These are phyloP conservation scores for Orchestes rusci DNA, from an alignment of 2,888 invertebrate species.

Conservation along the genomic window DNA sequence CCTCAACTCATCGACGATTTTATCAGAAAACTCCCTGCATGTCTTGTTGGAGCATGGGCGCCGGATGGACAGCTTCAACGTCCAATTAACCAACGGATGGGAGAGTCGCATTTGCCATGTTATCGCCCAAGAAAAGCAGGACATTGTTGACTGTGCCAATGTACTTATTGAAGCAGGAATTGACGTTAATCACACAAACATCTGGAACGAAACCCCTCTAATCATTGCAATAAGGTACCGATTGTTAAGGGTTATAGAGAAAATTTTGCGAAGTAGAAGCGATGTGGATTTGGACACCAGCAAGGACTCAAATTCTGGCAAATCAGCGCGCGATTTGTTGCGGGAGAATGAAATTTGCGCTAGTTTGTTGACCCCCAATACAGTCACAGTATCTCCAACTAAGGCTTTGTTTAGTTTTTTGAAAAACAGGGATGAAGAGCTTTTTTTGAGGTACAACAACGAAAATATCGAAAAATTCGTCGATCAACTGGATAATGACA, in stretches of 20 bases:
- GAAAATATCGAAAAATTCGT: slow-evolving; percentile 26
- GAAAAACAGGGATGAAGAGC: slow-evolving; percentile 28
- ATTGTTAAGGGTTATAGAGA: slow-evolving; percentile 21
- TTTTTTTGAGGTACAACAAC: slow-evolving; percentile 27
- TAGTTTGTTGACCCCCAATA: slow-evolving; percentile 10
- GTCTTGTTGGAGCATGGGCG: slow-evolving; percentile 28
- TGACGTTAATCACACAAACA: slow-evolving; percentile 28
- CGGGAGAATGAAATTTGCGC: slow-evolving; percentile 23
- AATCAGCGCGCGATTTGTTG: slow-evolving; percentile 27
- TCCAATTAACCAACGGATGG: slow-evolving; percentile 26
- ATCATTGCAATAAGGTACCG: slow-evolving; percentile 29
- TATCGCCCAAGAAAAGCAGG: slow-evolving; percentile 24
- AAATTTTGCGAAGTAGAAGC: slow-evolving; percentile 17
- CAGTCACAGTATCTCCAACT: slow-evolving; percentile 17
- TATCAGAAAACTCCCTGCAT: slow-evolving; percentile 32
- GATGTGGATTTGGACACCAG: slow-evolving; percentile 28
- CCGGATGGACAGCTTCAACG: slow-evolving; percentile 20
- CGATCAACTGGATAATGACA: slow-evolving; percentile 25
- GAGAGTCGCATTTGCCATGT: slow-evolving; percentile 25
- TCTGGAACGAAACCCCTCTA: slow-evolving; percentile 32
- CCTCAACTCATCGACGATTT: slow-evolving; percentile 25
- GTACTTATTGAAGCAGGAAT: slow-evolving; percentile 27
- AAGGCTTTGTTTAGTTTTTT: slow-evolving; percentile 27
- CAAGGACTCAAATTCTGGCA: slow-evolving; percentile 20
- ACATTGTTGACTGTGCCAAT: slow-evolving; percentile 25